phyloP scores from a whole-genome alignment of 2,113 vertebrate species.

The Xiphorhynchus elegans region DNA sequence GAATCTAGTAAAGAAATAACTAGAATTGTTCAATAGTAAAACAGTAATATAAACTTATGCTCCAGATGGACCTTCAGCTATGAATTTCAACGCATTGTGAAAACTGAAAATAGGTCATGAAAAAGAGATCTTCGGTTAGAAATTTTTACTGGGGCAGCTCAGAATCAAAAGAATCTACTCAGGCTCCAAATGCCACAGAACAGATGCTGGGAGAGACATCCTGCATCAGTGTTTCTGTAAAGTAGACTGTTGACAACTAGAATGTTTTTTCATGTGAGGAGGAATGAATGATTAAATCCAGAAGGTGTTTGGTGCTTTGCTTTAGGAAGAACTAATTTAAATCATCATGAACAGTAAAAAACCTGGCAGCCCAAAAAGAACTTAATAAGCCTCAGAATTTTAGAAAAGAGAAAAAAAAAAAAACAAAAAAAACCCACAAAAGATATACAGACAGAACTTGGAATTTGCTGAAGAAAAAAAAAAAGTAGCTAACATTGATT shows the following conservation, averaged over 20 bases:
- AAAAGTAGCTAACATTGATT: neutral
- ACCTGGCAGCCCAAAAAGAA: neutral
- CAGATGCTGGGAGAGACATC: neutral
- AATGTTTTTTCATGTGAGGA: conserved; percentile 11
- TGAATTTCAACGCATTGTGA: neutral
- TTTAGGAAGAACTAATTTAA: conserved; percentile 42
- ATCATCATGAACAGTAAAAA: conserved; percentile 16
- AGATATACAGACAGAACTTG: neutral
- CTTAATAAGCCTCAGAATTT: neutral
- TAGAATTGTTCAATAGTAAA: neutral
- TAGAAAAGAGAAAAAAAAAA: conserved; percentile 20
- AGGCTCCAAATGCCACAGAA: neutral
- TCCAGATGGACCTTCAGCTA: neutral
- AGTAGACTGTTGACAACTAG: neutral
- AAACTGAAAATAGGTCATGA: conserved; percentile 23
- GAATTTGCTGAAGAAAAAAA: neutral
- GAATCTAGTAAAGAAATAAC: neutral
- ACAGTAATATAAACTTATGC: neutral
- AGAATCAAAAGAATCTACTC: neutral
- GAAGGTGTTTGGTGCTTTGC: neutral
- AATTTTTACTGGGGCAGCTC: neutral
- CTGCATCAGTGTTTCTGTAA: neutral
- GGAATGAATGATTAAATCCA: conserved; percentile 22
- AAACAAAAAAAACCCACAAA: neutral
- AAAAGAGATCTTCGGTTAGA: neutral